Percentiles rank a stretch among this genome's conserved stretches.
phyloP scores from a whole-genome alignment of 2,113 vertebrate species.

The Lepidothrix coronata region DNA sequence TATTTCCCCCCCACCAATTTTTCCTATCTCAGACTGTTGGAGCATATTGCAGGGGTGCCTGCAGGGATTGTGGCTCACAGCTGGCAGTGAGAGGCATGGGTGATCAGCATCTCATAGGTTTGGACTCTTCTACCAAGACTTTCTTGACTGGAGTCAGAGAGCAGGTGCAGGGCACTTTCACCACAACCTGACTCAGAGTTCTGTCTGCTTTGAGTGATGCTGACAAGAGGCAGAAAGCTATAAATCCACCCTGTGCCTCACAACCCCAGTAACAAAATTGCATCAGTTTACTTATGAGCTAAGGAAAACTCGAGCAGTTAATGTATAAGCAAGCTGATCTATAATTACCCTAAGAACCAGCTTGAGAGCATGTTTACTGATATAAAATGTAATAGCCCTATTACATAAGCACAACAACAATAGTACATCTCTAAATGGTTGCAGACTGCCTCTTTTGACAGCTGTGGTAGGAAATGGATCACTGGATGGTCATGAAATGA shows the following conservation, averaged over 20 bases:
- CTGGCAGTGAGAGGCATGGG: not conserved
- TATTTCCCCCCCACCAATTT: rapidly evolving
- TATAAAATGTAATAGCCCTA: not conserved
- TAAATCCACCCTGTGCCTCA: not conserved
- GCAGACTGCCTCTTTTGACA: constrained; percentile 47
- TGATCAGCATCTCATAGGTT: not conserved
- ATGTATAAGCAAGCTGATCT: not conserved
- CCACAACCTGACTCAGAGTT: not conserved
- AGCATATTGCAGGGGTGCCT: not conserved
- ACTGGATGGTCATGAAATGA: constrained; percentile 55
- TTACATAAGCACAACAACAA: constrained; percentile 9
- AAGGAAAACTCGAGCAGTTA: not conserved
- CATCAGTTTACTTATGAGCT: not conserved
- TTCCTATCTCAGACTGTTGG: not conserved
- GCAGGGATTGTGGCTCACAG: not conserved
- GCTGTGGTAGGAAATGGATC: constrained; percentile 59
- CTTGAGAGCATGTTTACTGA: not conserved
- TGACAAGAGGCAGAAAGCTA: not conserved
- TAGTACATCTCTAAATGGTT: constrained; percentile 14
- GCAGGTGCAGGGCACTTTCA: not conserved
- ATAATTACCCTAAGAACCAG: not conserved
- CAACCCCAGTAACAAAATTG: not conserved
- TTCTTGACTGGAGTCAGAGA: not conserved
- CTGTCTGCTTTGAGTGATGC: not conserved
- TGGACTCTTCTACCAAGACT: not conserved